Conservation (phyloP, 2,888 invertebrate species). For the Adelognathus sp. region DNA sequence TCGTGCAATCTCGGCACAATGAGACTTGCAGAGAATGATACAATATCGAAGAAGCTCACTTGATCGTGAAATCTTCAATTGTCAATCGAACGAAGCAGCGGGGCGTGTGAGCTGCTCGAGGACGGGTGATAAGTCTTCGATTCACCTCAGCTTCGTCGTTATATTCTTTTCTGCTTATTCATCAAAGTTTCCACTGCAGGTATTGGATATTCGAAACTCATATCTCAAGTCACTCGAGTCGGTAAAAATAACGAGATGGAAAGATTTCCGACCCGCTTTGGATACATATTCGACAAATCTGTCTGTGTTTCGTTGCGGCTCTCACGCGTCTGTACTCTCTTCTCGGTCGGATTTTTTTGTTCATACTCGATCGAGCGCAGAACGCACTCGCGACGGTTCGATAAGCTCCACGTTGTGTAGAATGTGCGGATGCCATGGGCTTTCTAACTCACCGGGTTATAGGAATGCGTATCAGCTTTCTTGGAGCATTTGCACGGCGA, state of each 20-base stretch:
- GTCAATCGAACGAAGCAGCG: slow-evolving; percentile 22
- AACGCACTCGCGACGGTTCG: not conserved
- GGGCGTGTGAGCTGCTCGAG: not conserved
- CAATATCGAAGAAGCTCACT: not conserved
- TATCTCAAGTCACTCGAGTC: not conserved
- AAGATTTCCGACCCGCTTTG: not conserved
- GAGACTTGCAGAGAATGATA: not conserved
- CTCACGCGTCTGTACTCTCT: not conserved
- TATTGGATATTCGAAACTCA: slow-evolving; percentile 32
- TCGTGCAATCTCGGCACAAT: slow-evolving; percentile 22
- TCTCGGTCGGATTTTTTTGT: not conserved
- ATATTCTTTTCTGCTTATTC: slow-evolving; percentile 36
- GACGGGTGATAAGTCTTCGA: slow-evolving; percentile 18
- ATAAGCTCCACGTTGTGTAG: not conserved
- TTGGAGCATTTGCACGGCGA: slow-evolving; percentile 26
- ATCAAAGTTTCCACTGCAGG: slow-evolving; percentile 14
- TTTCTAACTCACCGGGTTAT: not conserved
- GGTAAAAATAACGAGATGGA: not conserved
- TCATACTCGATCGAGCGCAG: not conserved
- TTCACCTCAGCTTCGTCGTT: slow-evolving; percentile 22
- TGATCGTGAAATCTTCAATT: slow-evolving; percentile 33
- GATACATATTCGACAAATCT: not conserved
- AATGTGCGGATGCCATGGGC: not conserved
- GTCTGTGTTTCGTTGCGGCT: not conserved
- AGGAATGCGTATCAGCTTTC: not conserved